Conservation (phyloP, 2,888 invertebrate genomes). For the Drosophila differens region DNA sequence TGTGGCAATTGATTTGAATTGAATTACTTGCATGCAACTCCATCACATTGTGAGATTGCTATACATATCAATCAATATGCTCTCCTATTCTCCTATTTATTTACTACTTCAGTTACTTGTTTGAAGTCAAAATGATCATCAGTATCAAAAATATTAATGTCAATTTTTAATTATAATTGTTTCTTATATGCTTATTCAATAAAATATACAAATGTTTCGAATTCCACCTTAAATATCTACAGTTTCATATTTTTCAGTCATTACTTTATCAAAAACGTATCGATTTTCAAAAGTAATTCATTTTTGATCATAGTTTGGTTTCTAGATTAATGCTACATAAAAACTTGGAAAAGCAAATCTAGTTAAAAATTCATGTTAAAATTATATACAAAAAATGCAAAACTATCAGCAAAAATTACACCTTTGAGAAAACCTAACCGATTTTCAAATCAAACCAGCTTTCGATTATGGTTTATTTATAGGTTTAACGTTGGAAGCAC, state of each 20-base stretch:
- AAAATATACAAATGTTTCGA: background rate
- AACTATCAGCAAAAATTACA: background rate
- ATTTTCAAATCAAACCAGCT: background rate
- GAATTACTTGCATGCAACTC: conserved; percentile 69
- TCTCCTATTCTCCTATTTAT: no score
- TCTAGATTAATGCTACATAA: background rate
- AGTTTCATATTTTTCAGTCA: background rate
- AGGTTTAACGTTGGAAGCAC: background rate
- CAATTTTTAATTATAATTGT: background rate
- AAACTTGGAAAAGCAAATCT: background rate
- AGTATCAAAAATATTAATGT: background rate
- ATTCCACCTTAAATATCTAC: background rate
- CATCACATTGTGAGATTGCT: conserved; percentile 45
- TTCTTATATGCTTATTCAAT: background rate
- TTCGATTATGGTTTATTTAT: background rate
- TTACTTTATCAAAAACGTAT: background rate
- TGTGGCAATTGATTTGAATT: conserved; percentile 75
- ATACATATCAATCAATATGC: conserved; percentile 41
- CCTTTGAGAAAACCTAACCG: background rate
- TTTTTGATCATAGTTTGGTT: background rate
- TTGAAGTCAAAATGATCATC: background rate
- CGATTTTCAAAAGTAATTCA: background rate
- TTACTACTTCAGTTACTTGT: background rate
- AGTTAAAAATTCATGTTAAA: background rate
- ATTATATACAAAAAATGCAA: background rate